Percentiles rank a stretch among this genome's conserved stretches.
These are phyloP conservation scores for Ochropleura leucogaster DNA, from an alignment of 2,888 invertebrate species.

Conservation along the genomic window DNA sequence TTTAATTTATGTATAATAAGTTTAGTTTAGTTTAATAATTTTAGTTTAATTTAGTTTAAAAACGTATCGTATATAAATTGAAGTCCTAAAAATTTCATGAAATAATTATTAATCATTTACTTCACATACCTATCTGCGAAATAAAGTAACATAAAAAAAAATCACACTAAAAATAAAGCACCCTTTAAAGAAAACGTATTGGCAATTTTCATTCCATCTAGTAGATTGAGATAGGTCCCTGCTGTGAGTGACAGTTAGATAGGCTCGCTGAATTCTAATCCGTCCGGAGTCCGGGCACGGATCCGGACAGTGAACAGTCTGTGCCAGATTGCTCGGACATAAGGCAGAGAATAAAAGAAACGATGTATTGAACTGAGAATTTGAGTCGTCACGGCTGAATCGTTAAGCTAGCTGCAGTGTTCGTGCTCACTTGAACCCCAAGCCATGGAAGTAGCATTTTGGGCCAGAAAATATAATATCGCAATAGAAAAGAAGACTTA, in stretches of 20 bases:
- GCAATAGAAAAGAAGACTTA: background rate
- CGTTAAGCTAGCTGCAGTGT: background rate
- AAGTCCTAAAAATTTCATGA: background rate
- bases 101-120: background rate
- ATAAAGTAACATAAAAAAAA: background rate
- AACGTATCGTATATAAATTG: too few relatives aligned
- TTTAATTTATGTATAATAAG: too few relatives aligned
- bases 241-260: constrained; percentile 48
- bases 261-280: constrained; percentile 51
- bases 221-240: constrained; percentile 16
- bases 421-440: background rate
- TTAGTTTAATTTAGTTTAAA: too few relatives aligned
- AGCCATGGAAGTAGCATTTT: background rate
- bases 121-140: background rate
- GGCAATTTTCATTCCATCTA: constrained; percentile 16
- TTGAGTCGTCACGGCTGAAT: background rate
- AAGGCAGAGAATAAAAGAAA: constrained; percentile 24
- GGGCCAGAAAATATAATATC: background rate
- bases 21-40: too few relatives aligned
- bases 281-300: background rate
- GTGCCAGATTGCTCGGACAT: constrained; percentile 31
- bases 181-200: background rate
- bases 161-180: background rate
- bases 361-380: background rate
- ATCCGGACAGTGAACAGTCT: background rate